These are phyloP conservation scores for Cosmia pyralina DNA, from an alignment of 2,888 invertebrate genomes.

Conservation along the genomic window DNA sequence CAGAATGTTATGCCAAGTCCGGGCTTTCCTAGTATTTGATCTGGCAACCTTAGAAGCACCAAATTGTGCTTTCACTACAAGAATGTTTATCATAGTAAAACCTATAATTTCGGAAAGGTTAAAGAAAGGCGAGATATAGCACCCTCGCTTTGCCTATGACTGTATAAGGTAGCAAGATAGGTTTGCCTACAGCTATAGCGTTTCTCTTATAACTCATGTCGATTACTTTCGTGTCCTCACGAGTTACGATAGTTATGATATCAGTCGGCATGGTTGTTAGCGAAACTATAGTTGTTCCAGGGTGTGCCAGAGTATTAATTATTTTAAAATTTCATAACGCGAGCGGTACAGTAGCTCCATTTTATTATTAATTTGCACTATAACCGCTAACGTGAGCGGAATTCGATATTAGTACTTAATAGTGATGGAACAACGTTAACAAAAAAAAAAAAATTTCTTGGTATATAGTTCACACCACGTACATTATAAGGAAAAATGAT, in stretches of 20 bases:
- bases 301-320: too few species aligned
- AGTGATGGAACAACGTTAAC: too few species aligned
- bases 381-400: too few species aligned
- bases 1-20: neutral
- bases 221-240: neutral
- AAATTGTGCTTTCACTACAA: neutral
- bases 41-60: neutral
- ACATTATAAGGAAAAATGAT: too few species aligned
- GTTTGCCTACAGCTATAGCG: constrained; percentile 10
- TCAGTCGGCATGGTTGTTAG: neutral
- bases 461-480: too few species aligned
- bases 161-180: constrained; percentile 12
- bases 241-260: neutral
- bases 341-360: too few species aligned
- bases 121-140: constrained; percentile 21
- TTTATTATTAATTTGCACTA: too few species aligned
- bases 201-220: neutral
- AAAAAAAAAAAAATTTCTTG: too few species aligned
- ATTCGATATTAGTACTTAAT: too few species aligned
- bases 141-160: constrained; percentile 7
- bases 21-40: neutral
- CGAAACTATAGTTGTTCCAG: neutral
- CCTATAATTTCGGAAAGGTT: constrained; percentile 18
- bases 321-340: too few species aligned
- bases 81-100: neutral